Conservation (phyloP, 2,888 invertebrate genomes). For the Parnassius smintheus region DNA sequence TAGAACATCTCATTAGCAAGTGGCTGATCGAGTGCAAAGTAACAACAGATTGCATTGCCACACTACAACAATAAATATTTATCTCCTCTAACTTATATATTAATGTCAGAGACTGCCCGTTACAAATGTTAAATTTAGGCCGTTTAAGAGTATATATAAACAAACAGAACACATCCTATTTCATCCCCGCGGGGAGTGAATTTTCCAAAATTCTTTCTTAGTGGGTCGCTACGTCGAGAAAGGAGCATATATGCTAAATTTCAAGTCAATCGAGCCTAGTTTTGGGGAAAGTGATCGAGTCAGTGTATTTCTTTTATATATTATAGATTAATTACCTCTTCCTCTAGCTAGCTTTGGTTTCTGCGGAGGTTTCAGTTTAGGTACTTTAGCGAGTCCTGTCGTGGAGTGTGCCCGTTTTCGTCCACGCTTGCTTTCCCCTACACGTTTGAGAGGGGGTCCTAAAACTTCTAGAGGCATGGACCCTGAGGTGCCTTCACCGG, state of each 20-base stretch:
- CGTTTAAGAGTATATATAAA: no score
- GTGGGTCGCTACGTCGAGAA: no score
- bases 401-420: slow-evolving; percentile 63
- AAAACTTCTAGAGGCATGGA: not conserved
- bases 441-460: slow-evolving; percentile 36
- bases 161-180: no score
- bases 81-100: no score
- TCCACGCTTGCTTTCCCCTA: slow-evolving; percentile 55
- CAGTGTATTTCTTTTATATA: no score
- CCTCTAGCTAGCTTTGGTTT: slow-evolving; percentile 53
- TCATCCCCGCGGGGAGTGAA: no score
- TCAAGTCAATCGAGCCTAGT: no score
- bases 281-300: no score
- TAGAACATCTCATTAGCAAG: not conserved
- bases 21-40: not conserved
- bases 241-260: no score
- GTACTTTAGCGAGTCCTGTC: slow-evolving; percentile 50
- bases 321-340: slow-evolving; percentile 47
- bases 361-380: slow-evolving; percentile 41
- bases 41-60: slow-evolving; percentile 22
- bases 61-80: not conserved
- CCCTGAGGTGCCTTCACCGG: not conserved
- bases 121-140: no score
- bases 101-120: no score
- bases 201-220: no score